Evolutionary conservation across 2,113 vertebrate genomes (phyloP), one percentile per base, ranked within the genome.

Genomic region (Aphyosemion australe): DNA sequence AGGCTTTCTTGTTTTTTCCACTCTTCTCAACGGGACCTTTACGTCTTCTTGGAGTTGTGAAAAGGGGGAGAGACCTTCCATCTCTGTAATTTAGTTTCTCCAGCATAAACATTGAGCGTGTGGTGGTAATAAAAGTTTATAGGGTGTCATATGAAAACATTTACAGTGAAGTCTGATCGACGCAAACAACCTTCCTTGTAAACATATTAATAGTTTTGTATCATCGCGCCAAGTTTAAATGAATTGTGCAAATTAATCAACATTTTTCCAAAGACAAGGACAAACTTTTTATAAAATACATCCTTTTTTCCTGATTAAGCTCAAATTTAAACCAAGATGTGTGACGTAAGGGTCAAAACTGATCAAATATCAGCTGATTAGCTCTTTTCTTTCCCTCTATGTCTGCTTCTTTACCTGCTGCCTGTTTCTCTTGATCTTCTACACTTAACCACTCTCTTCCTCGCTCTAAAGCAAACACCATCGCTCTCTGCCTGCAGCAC

Each of bases 101-200:
- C 53, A 71, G 61, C 21, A 19, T 37, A 60, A 50, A 21, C 41
- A 63, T 51, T 55, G 47, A 70, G 51, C 56, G 37, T 69, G 57
- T 43, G 60, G 26, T 59, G 42, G 57, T 72, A 59, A 77, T 82
- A 80, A 84, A 61, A 13, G 52, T 84, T 84, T 85, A 84, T 64
- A 21, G 80, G 72, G 65, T 76, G 65, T 82, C 82, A 75, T 69
- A 84, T 46, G 60, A 72, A 78, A 72, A 77, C 78, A 57, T 85
- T 84, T 80, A 86, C 64, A 71, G 41, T 43, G 55, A 56, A 50
- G 52, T 47, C 65, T 63, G 65, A 79, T 72, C 66, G 76, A 77
- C 72, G 71, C 61, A 77, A 69, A 86, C 52, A 69, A 65, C 13
- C 69, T 47, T 58, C 37, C 75, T 63, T 65, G 73, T 78, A 78